These are phyloP conservation scores for Ornithoptera alexandrae DNA, from an alignment of 2,888 invertebrate species.

Conservation along the genomic window DNA sequence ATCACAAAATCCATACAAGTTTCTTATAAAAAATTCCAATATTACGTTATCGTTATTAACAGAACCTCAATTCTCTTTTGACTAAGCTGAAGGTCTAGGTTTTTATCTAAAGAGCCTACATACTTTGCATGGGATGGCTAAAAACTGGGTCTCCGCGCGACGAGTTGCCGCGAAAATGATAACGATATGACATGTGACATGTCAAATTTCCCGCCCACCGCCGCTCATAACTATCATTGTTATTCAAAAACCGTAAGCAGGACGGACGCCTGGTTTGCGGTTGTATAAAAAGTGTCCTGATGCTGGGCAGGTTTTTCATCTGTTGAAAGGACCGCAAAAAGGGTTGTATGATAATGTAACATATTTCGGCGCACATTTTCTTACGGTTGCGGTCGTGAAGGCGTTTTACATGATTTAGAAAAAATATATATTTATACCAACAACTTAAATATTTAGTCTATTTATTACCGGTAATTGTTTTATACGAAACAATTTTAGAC, in stretches of 20 bases:
- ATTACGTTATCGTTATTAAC: no score
- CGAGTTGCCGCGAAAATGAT: constrained; percentile 8
- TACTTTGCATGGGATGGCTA: background rate
- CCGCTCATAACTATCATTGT: constrained; percentile 19
- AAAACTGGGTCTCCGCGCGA: constrained; percentile 1
- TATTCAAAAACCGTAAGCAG: constrained; percentile 23
- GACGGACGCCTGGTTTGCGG: constrained; percentile 21
- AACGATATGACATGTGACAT: constrained; percentile 5
- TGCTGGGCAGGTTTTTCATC: constrained; percentile 15
- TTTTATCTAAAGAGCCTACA: background rate
- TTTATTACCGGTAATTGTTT: no score
- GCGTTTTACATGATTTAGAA: no score
- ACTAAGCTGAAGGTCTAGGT: no score
- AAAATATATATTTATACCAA: no score
- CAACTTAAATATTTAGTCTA: no score
- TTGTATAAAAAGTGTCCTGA: constrained; percentile 15
- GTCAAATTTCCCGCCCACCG: constrained; percentile 24
- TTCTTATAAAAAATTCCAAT: no score
- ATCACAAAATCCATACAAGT: no score
- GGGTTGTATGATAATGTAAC: constrained; percentile 18
- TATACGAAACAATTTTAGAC: no score
- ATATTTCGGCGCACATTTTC: constrained; percentile 16
- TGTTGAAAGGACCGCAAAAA: constrained; percentile 18
- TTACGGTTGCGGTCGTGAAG: background rate
- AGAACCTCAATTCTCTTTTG: no score